These are phyloP conservation scores for Flabesymbios commensalis DNA, from an alignment of 2,888 invertebrate species.

Conservation along the genomic window DNA sequence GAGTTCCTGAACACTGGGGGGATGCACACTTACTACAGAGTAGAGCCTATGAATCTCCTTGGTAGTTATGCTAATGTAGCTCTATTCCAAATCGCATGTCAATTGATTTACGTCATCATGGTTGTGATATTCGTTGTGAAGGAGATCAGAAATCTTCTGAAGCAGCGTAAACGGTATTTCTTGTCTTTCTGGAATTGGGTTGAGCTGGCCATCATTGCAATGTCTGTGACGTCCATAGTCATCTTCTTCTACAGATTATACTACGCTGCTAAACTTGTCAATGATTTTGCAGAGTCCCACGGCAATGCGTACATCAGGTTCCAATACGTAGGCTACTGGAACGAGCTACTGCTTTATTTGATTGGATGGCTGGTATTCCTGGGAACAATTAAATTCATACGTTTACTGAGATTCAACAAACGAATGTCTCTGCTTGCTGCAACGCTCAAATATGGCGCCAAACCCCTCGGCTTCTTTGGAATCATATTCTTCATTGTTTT, in stretches of 20 bases:
- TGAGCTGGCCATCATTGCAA: conserved; percentile 46
- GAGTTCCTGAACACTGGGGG: conserved; percentile 57
- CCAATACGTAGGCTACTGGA: conserved; percentile 61
- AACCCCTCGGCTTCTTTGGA: conserved; percentile 53
- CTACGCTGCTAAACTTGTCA: conserved; percentile 55
- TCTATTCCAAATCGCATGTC: conserved; percentile 25
- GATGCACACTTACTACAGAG: conserved; percentile 49
- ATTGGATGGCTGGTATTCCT: conserved; percentile 64
- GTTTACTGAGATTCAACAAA: conserved; percentile 64
- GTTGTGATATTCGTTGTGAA: conserved; percentile 58
- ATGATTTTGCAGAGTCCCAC: conserved; percentile 59
- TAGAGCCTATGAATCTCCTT: conserved; percentile 58
- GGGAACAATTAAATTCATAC: conserved; percentile 64
- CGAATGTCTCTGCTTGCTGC: conserved; percentile 50
- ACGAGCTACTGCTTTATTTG: conserved; percentile 63
- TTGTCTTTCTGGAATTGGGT: conserved; percentile 51
- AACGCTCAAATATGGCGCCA: conserved; percentile 49
- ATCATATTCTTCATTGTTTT: conserved; percentile 59
- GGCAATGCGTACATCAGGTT: conserved; percentile 60
- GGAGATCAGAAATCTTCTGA: conserved; percentile 50
- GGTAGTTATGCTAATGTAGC: conserved; percentile 36
- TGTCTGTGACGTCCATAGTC: conserved; percentile 53
- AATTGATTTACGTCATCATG: conserved; percentile 49
- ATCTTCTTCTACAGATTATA: conserved; percentile 55
- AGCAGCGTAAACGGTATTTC: conserved; percentile 53